A percentile compares a stretch with the other conserved stretches of the same genome.
Conservation (phyloP, 2,888 invertebrate genomes). For the Tipula confusa region DNA sequence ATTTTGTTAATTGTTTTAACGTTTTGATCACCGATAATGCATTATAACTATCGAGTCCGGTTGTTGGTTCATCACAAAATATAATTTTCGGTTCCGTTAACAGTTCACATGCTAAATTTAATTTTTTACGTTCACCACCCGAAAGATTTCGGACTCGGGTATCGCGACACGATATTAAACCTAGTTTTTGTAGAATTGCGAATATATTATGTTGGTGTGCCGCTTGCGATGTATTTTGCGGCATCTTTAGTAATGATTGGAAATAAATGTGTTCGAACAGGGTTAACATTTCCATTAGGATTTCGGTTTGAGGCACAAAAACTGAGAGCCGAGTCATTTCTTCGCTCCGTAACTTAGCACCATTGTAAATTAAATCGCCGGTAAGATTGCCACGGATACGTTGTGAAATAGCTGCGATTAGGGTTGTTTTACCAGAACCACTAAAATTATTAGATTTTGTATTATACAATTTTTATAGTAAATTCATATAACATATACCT, state of each 20-base stretch:
- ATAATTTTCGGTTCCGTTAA: constrained; percentile 82
- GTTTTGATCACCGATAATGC: constrained; percentile 75
- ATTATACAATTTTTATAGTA: background rate
- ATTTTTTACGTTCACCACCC: constrained; percentile 82
- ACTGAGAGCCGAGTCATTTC: constrained; percentile 72
- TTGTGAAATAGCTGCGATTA: constrained; percentile 68
- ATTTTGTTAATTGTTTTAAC: constrained; percentile 57
- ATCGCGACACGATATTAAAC: constrained; percentile 64
- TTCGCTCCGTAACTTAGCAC: constrained; percentile 57
- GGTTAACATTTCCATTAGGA: constrained; percentile 71
- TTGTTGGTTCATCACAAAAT: constrained; percentile 93
- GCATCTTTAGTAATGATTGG: constrained; percentile 77
- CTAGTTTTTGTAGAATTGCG: constrained; percentile 57
- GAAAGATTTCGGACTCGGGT: constrained; percentile 73
- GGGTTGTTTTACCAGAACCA: constrained; percentile 73
- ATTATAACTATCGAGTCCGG: constrained; percentile 85
- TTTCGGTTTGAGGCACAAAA: constrained; percentile 82
- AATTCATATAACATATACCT: constrained; percentile 52
- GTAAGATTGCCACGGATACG: constrained; percentile 62
- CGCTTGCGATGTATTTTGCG: constrained; percentile 52
- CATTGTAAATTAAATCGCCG: constrained; percentile 69
- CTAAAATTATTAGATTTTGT: constrained; percentile 48
- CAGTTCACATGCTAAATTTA: constrained; percentile 71
- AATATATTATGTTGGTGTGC: constrained; percentile 45
- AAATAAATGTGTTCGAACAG: constrained; percentile 80